Evolutionary conservation across 2,888 invertebrate species (phyloP), one percentile per base, ranked within the genome.

Genomic region (Tetanocera ferruginea): DNA sequence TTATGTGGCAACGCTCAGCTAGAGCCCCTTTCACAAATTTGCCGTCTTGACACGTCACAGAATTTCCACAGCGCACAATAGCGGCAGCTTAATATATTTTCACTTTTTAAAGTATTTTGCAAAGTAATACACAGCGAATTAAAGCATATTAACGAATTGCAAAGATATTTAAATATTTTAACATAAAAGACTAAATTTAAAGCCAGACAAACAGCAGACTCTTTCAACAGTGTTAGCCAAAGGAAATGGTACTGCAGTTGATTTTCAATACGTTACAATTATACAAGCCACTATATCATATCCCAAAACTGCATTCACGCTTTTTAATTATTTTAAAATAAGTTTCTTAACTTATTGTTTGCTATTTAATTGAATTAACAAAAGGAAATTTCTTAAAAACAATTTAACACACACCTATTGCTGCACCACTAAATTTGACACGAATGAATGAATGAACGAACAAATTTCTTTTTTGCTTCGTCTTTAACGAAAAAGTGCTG

Each of bases 381-480:
- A 57, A 57, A 60, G 23, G 14, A 2, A 60, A 31, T 1, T 37
- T 43, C 14, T 43, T 43, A 28, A 17, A 57, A n/a, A 75, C 23
- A 37, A 77, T 64, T 5, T 69, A 67, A 78, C 34, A 51, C 76
- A 37, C 83, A 88, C 85, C 85, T 86, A 79, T 37, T 60, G 49
- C 73, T 60, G 76, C 83, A 80, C 77, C 76, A 83, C 81, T 66
- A 84, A 83, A 80, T 82, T 84, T 76, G 70, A 83, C 81, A 83
- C 83, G 83, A 87, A 83, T 88, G 84, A 85, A 37, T 11, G 83
- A 88, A 82, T 86, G 84, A 84, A 23, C 11, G 67, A 69, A 80
- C 19, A 64, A 57, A 23, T 49, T 72, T 28, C 19, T 37, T 75
- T 55, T 74, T 1, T 14, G 51, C 60, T 78, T 81, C 80, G 78